phyloP scores from a whole-genome alignment of 2,888 invertebrate genomes.

The Desoria tigrina region DNA sequence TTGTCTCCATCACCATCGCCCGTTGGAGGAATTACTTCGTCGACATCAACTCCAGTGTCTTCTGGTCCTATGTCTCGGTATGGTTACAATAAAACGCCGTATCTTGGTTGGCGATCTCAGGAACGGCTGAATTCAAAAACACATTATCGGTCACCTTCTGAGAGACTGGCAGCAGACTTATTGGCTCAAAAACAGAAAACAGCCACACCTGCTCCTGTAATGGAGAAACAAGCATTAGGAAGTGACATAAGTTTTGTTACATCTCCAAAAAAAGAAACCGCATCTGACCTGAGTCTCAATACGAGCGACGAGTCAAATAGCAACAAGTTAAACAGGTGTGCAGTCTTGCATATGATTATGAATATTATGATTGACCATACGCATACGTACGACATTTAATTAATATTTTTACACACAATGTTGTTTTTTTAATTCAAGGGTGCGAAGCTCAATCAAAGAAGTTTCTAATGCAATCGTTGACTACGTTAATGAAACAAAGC shows the following conservation, averaged over 20 bases:
- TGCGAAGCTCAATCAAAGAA: slow-evolving; percentile 84
- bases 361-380: background rate
- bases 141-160: slow-evolving; percentile 57
- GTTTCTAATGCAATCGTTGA: slow-evolving; percentile 91
- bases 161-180: slow-evolving; percentile 80
- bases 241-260: slow-evolving; percentile 18
- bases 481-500: slow-evolving; percentile 66
- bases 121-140: slow-evolving; percentile 68
- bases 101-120: slow-evolving; percentile 83
- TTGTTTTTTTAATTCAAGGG: slow-evolving; percentile 61
- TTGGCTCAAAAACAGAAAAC: slow-evolving; percentile 56
- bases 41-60: slow-evolving; percentile 48
- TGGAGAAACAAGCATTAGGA: background rate
- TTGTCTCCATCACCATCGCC: slow-evolving; percentile 52
- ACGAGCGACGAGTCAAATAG: slow-evolving; percentile 52
- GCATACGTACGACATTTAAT: background rate
- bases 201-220: slow-evolving; percentile 21
- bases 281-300: slow-evolving; percentile 52
- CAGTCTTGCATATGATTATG: background rate
- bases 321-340: slow-evolving; percentile 51
- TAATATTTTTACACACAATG: background rate
- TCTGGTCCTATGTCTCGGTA: slow-evolving; percentile 49
- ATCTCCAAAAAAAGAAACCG: slow-evolving; percentile 40
- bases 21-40: slow-evolving; percentile 49
- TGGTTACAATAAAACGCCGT: slow-evolving; percentile 77